A percentile compares a stretch with the other conserved stretches of the same genome.
Conservation (phyloP, 2,113 vertebrate species). For the Oryctolagus cuniculus region mOryCun1.1 NC_091443.1:109856001-109856500, state of each 20-base stretch:
- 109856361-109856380: too few species aligned
- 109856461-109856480: too few species aligned
- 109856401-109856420: too few species aligned
- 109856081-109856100: too few species aligned
- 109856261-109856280: not conserved
- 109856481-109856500: too few species aligned
- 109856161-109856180: not conserved
- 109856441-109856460: too few species aligned
- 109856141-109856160: not conserved
- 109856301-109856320: too few species aligned
- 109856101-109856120: not conserved
- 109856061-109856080: not conserved
- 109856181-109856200: not conserved
- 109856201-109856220: not conserved
- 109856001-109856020: not conserved
- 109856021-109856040: not conserved
- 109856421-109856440: too few species aligned
- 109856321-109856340: too few species aligned
- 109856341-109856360: too few species aligned
- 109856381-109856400: too few species aligned
- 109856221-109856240: not conserved
- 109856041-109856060: not conserved
- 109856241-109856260: not conserved
- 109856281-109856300: too few species aligned
- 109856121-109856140: not conserved